Evolutionary conservation across 2,113 vertebrate species (phyloP), one percentile per base, ranked within the genome.

Genomic region (Silurus glanis): DNA sequence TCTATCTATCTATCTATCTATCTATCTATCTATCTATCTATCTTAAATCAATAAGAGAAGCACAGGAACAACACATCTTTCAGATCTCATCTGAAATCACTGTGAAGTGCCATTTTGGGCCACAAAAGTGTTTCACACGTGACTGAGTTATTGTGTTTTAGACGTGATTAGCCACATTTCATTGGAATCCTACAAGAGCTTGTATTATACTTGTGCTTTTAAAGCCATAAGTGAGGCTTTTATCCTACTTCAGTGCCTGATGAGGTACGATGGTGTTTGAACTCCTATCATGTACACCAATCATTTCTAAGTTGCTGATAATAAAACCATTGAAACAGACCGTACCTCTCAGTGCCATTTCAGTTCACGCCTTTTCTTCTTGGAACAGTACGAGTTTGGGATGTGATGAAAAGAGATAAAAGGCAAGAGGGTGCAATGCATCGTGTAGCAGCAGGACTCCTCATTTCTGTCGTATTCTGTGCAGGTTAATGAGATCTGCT

Each of bases 401-500:
- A 2, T 66, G 49, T 66, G 69, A 85, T 14, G 19, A 14, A 76
- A 67, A 76, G 61, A 45, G 17, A 23, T 21, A 25, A 74, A 59
- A 56, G 61, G 23, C 59, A 62, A 59, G 71, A 62, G 51, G 19
- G 49, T 74, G 56, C 47, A 74, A 61, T 49, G 12, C 55, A 72
- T 80, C 51, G 71, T 91, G 80, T 89, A 72, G 87, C 84, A 89
- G 82, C 19, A 66, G 9, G 61, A 61, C 45, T 91, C 93, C 93
- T 88, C 92, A 94, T 95, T 89, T 80, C 55, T 89, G 89, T 79
- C 59, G 74, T 86, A 86, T 89, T 88, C 86, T 83, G 86, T 81
- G 88, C 92, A 89, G 90, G 91, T 92, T 94, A 94, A 95, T 91
- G 90, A 92, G 89, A 90, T 84, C 81, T 91, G 80, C 91, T 94